Base-by-base conservation (phyloP, 2,797 vertebrate species). In the Centroberyx gerrardi region DNA sequence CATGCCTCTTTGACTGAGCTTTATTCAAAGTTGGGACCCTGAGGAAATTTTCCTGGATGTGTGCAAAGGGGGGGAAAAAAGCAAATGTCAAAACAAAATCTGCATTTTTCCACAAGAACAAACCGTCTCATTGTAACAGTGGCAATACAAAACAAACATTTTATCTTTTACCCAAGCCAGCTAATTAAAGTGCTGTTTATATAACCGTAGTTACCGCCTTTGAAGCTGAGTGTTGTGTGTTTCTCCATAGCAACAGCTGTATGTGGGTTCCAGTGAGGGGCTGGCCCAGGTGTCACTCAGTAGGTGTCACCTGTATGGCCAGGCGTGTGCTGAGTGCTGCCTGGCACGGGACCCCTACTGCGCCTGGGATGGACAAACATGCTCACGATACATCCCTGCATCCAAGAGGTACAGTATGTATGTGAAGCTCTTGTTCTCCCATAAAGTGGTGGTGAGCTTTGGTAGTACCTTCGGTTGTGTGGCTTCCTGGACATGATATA, bases 331-430 rank as follows among this genome's bases (percentile, higher is more conserved):
- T 5, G 98, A 99, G 73, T 99, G 98, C 90, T 99, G 98, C 89
- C 94, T 99, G 78, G 98, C 98, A 84, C 95, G 98, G 88, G 98
- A 99, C 89, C 98, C 98, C 0, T 99, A 99, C 90, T 99, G 98
- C 54, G 98, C 98, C 72, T 99, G 98, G 98, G 98, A 99, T 51
- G 98, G 98, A 91, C 95, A 94, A 81, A 94, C 96, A 0, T 99
- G 98, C 80, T 97, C 98, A 66, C 94, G 96, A 91, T 99, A 99
- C 62, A 86, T 97, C 58, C 97, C 98, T 18, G 96, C 98, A 71
- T 97, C 97, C 61, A 99, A 99, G 92, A 96, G 98, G 98, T 99
- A 74, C 6, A 17, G 22, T 22, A 36, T 36, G 8, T 5, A 48
- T 14, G 8, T 8, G 4, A 38, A 5, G 8, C 27, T 31, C 40